Conservation (phyloP, 1,140 invertebrate genomes). For the honey bee (Apis mellifera) region DNA sequence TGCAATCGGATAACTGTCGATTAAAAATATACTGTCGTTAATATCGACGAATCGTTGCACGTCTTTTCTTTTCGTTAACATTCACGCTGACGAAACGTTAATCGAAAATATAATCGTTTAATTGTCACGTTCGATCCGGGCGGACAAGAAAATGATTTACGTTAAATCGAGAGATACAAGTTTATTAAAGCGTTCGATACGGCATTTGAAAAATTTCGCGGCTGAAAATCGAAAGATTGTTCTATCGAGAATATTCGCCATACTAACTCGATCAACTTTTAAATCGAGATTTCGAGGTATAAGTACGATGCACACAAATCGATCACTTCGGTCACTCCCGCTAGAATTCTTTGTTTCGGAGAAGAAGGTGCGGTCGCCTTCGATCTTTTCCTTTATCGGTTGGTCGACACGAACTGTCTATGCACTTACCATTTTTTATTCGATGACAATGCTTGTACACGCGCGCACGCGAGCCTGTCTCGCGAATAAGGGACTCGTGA, state of each 20-base stretch:
- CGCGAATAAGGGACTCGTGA: constrained; percentile 29
- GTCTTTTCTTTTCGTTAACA: constrained; percentile 13
- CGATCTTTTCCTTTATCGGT: constrained; percentile 36
- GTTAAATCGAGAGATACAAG: too few relatives aligned
- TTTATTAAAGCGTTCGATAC: not conserved
- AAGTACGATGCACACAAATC: not conserved
- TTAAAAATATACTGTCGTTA: constrained; percentile 56
- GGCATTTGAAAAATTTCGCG: not conserved
- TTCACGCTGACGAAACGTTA: not conserved
- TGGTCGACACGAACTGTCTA: not conserved
- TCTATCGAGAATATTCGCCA: constrained; percentile 1
- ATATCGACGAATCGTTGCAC: constrained; percentile 28
- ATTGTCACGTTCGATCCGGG: constrained; percentile 9
- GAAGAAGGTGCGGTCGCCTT: not conserved
- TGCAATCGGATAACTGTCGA: constrained; percentile 45
- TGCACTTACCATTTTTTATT: constrained; percentile 21
- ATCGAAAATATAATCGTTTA: not conserved
- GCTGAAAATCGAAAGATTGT: not conserved
- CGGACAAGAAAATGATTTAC: not conserved
- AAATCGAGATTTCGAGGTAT: not conserved
- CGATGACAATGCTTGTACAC: constrained; percentile 32
- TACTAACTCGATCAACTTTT: not conserved
- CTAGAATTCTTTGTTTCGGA: not conserved
- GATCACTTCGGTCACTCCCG: not conserved
- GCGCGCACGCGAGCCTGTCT: constrained; percentile 14